Conservation (phyloP, 2,888 invertebrate species). For the Meiosimyza decipiens region DNA sequence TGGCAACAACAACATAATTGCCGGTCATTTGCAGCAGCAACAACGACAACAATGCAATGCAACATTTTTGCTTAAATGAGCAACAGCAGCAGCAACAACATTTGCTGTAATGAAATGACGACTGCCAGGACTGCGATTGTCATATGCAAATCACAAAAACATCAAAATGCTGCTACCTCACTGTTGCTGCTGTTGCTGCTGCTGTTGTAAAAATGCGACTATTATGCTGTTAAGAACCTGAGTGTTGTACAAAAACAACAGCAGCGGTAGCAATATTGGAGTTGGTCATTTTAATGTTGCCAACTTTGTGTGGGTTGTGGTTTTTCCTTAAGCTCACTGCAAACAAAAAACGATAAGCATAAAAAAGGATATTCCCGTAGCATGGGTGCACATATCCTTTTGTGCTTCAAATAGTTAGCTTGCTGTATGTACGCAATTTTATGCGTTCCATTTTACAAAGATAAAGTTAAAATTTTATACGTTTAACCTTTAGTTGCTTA, state of each 20-base stretch:
- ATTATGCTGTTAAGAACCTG: slow-evolving; percentile 1
- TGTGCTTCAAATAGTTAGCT: slow-evolving; percentile 5
- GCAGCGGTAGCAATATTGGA: not conserved
- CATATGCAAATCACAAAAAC: slow-evolving; percentile 48
- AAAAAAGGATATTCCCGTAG: not conserved
- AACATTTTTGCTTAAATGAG: slow-evolving; percentile 41
- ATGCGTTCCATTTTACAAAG: not conserved
- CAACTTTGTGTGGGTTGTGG: too few relatives aligned
- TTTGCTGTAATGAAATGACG: not conserved
- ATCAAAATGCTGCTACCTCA: slow-evolving; percentile 26
- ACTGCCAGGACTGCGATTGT: slow-evolving; percentile 40
- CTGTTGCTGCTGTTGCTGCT: not conserved
- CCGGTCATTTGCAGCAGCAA: slow-evolving; percentile 56
- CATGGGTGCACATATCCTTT: slow-evolving; percentile 8
- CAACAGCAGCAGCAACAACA: slow-evolving; percentile 4
- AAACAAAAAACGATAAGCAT: not conserved
- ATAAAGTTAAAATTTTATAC: slow-evolving; percentile 27
- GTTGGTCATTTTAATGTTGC: slow-evolving; percentile 18
- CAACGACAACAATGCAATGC: slow-evolving; percentile 26
- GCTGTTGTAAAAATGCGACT: slow-evolving; percentile 7
- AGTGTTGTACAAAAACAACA: not conserved
- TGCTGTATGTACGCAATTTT: not conserved
- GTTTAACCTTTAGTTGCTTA: slow-evolving; percentile 6
- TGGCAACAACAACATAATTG: slow-evolving; percentile 57
- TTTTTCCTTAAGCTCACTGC: too few relatives aligned